Base-by-base conservation (phyloP, 2,888 invertebrate genomes). In the Parelbella ahira region DNA sequence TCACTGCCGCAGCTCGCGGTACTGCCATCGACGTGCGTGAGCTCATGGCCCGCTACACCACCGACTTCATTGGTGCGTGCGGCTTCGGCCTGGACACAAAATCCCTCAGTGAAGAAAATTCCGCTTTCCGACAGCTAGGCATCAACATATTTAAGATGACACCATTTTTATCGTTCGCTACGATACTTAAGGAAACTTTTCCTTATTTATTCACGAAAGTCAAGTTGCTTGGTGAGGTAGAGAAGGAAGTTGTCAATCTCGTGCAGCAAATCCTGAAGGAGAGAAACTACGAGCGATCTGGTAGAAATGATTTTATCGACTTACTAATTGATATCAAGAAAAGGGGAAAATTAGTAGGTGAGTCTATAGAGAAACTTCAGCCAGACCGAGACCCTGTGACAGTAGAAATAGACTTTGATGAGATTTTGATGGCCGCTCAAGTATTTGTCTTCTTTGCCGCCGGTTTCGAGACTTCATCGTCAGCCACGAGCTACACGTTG, bases 1-100 rank as follows among this genome's bases (percentile, higher is more conserved):
- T 19, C 20, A 15, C 20, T 19, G 18, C 39, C 20, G 41, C 37
- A 28, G 37, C 15, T 24, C 36, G 28, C 29, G 12, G 7, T 21
- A 34, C 1, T 27, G 19, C 27, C n/a, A 2, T 30, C 12, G 38
- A 38, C 64, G 70, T 29, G 3, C 61, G 75, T 0, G 77, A 79
- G 37, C 63, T 76, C 13, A 75, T 77, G 77, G 73, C 68, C 6
- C 65, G 76, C 5, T 76, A 69, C 53, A 77, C 76, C 18, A 77
- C 71, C 6, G 78, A 78, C 50, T 73, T 77, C 49, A 76, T 78
- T 32, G 76, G 78, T 4, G 74, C 76, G 10, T 71, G 70, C 38
- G 77, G 69, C n/a, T 76, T 79, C 18, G 79, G 79, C 0, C 63
- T 79, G 27, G 70, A 76, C 29, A 53, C 69, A 0, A 69, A 76